Percentiles rank a stretch among this genome's conserved stretches.
Evolutionary conservation across 2,797 vertebrate species (phyloP).

Genomic region (Coregonus suidteri): DNA sequence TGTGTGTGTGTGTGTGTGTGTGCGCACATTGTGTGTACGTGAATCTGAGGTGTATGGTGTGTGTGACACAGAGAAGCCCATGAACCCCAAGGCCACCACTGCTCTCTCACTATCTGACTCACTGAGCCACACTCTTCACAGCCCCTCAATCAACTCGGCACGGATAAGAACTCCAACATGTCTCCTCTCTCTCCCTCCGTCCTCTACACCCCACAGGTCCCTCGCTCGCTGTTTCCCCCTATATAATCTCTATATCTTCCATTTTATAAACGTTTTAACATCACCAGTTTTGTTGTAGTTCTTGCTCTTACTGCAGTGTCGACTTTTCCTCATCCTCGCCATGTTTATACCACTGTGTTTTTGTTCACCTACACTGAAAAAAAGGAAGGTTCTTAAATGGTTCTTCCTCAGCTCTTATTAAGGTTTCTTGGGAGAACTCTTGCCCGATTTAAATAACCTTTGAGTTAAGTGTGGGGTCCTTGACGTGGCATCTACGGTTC

Average conservation of each 20-base stretch:
- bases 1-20: conserved; percentile 8
- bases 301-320: not conserved
- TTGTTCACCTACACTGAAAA: not conserved
- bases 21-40: not conserved
- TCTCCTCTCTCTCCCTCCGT: conserved; percentile 6
- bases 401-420: no score
- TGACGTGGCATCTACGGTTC: no score
- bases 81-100: conserved; percentile 16
- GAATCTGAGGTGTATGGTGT: conserved; percentile 16
- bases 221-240: not conserved
- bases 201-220: conserved; percentile 9
- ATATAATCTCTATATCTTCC: not conserved
- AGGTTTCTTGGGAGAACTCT: no score
- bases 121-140: not conserved
- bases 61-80: conserved; percentile 24
- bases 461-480: no score
- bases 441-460: no score
- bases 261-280: not conserved
- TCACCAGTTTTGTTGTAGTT: not conserved
- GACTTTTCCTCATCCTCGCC: conserved; percentile 12
- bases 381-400: no score
- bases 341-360: not conserved
- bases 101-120: not conserved
- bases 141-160: not conserved
- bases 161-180: not conserved